Base-by-base conservation (phyloP, 2,113 vertebrate species). In the Garra rufa region DNA sequence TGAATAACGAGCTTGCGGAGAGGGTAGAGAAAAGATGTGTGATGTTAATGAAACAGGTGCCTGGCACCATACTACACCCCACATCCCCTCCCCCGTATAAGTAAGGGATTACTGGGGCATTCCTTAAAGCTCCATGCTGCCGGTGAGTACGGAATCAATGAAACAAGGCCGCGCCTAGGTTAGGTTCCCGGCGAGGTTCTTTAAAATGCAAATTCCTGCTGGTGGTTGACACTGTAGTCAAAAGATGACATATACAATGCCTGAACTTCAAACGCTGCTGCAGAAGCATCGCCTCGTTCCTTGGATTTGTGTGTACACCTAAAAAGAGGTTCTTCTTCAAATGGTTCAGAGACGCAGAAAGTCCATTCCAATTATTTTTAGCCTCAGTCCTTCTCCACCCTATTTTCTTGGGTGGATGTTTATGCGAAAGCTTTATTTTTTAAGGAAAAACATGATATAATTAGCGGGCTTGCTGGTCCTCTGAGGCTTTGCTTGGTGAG, bases 31-130 rank as follows among this genome's bases (percentile, higher is more conserved):
- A 91, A 93, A 91, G 88, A 92, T 89, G 92, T 87, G 89, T 84
- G 92, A 86, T 75, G 88, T 92, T 94, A 94, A 94, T 94, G 92
- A 94, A 94, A 93, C 93, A 93, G 94, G 94, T 94, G 93, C 92
- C 90, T 91, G 83, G 87, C 87, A 86, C 90, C 55, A 11, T 17
- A 26, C 69, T 67, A 41, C 34, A 26, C 52, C 14, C 41, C 75
- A 24, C 50, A 17, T 46, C 88, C 88, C 83, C 85, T 71, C 88
- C 76, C 86, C 84, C 87, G 82, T 77, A 89, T 90, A 91, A 92
- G 87, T 93, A 91, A 89, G 89, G 90, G 91, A 93, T 93, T 93
- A 93, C 79, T 85, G 87, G 89, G 85, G 85, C 59, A 83, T 91
- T 91, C 85, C 87, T 84, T 76, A 67, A 71, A 78, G 88, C 73